Base-by-base conservation (phyloP, 2,113 vertebrate genomes). In the Polypterus senegalus region DNA sequence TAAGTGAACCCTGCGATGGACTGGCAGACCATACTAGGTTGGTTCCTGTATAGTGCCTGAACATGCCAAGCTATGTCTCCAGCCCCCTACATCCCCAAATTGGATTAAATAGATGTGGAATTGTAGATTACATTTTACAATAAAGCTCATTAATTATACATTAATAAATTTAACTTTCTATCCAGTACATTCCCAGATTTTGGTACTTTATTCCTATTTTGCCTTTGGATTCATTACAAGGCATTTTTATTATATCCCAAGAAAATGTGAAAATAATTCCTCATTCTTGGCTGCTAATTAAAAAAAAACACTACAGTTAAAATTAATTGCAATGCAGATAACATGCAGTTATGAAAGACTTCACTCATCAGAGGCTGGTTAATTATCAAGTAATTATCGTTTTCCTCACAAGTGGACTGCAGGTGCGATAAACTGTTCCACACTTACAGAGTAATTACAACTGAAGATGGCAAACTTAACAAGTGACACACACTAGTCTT, bases 301-400 rank as follows among this genome's bases (percentile, higher is more conserved):
- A 76, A 77, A 81, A 73, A 75, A 76, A 81, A 74, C 74, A 78
- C 72, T 77, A 70, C 76, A 68, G 62, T 65, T 77, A 49, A 58
- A 62, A 81, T 81, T 79, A 79, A 70, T 77, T 72, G 75, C 74
- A 69, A 71, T 68, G 71, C 68, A 76, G 72, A 77, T 79, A 78
- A 77, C 76, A 71, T 73, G 74, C 69, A 74, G 74, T 75, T 74
- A 73, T 73, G 73, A 69, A 74, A 78, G 76, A 75, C 70, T 70
- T 76, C 67, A 61, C 68, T 77, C 76, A 67, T 73, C 78, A 69
- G 71, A 74, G 73, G 73, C 66, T 71, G 74, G 70, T 79, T 82
- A 81, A 81, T 81, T 78, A 82, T 77, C 69, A 75, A 59, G 61
- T 76, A 77, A 77, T 80, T 79, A 76, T 73, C 60, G 63, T 70